Percentiles rank a stretch among this genome's conserved stretches.
Conservation (phyloP, 2,888 invertebrate genomes). For the Brachyptera risi region DNA sequence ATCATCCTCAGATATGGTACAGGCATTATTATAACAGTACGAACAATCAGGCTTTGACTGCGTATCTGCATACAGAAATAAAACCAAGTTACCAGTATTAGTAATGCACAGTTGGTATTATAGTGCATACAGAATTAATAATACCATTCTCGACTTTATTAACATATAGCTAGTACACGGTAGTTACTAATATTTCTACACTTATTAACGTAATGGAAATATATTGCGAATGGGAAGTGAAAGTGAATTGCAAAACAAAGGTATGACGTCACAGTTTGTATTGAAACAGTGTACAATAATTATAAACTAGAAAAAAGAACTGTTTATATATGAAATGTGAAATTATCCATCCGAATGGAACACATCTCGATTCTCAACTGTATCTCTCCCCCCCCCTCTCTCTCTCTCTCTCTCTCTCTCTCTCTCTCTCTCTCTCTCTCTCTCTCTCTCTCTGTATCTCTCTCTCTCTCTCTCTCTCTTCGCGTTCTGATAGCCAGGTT, state of each 20-base stretch:
- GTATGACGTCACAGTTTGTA: neutral
- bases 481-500: neutral
- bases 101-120: no score
- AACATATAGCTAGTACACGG: no score
- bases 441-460: neutral
- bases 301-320: neutral
- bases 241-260: neutral
- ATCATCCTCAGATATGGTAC: no score
- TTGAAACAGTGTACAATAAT: neutral
- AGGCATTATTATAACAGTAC: no score
- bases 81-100: no score
- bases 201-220: slow-evolving; percentile 8
- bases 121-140: no score
- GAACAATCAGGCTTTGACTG: no score
- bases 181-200: no score
- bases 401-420: neutral
- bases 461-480: neutral
- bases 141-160: no score
- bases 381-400: neutral
- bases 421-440: neutral
- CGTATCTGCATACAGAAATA: no score
- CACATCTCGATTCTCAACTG: neutral
- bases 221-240: neutral
- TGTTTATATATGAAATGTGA: neutral
- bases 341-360: neutral